Conservation (phyloP, 2,888 invertebrate species). For the Chesias legatella region DNA sequence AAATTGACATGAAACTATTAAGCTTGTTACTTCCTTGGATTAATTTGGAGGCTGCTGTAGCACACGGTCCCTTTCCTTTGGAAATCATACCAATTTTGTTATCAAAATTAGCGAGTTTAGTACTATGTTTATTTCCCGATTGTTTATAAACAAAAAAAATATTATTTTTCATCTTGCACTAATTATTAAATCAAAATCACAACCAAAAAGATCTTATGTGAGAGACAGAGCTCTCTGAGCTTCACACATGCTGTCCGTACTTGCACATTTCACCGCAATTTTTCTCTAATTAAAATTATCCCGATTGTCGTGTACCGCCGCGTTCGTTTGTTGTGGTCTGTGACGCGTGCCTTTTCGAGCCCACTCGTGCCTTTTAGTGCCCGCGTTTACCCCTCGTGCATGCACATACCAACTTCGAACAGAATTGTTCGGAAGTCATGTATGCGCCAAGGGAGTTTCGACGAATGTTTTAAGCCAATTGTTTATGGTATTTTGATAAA, state of each 20-base stretch:
- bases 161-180: too few relatives aligned
- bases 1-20: too few relatives aligned
- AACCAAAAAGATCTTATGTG: too few relatives aligned
- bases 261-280: constrained; percentile 71
- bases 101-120: too few relatives aligned
- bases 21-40: too few relatives aligned
- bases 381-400: constrained; percentile 69
- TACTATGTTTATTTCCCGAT: too few relatives aligned
- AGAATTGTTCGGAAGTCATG: constrained; percentile 52
- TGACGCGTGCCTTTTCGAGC: constrained; percentile 73
- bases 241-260: constrained; percentile 40
- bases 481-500: constrained; percentile 5
- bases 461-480: constrained; percentile 27
- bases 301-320: constrained; percentile 69
- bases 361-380: constrained; percentile 75
- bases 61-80: too few relatives aligned
- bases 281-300: constrained; percentile 80
- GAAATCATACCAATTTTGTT: too few relatives aligned
- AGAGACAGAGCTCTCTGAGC: too few relatives aligned
- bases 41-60: too few relatives aligned
- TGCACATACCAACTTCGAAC: constrained; percentile 47
- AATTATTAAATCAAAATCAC: too few relatives aligned
- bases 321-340: constrained; percentile 73
- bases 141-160: too few relatives aligned
- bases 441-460: constrained; percentile 48